Conservation (phyloP, 2,888 invertebrate species). For the Agrilus cyanescens region DNA sequence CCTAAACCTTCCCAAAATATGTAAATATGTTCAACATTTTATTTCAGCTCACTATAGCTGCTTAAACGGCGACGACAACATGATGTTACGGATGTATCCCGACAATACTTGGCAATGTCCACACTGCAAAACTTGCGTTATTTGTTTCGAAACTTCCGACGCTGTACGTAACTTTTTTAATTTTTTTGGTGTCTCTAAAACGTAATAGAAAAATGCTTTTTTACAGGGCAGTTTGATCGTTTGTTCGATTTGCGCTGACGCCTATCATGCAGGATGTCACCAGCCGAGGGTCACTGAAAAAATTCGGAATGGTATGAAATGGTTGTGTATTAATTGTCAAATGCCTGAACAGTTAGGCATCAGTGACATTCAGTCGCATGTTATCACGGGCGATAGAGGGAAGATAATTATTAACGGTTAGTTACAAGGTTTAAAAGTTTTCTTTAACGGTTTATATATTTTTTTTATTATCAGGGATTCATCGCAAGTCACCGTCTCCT, state of each 20-base stretch:
- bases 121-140: conserved; percentile 76
- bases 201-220: conserved; percentile 6
- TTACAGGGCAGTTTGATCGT: conserved; percentile 46
- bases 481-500: not conserved
- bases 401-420: conserved; percentile 6
- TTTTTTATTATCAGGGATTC: not conserved
- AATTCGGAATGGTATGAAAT: conserved; percentile 47
- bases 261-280: conserved; percentile 74
- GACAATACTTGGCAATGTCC: conserved; percentile 79
- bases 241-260: conserved; percentile 75
- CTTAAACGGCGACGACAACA: conserved; percentile 49
- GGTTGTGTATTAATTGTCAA: conserved; percentile 61
- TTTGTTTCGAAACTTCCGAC: conserved; percentile 68
- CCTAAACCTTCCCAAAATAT: not conserved
- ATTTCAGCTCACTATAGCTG: conserved; percentile 54
- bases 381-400: conserved; percentile 19
- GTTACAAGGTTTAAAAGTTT: not conserved
- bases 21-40: conserved; percentile 7
- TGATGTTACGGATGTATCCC: conserved; percentile 49
- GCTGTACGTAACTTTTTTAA: conserved; percentile 43
- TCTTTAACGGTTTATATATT: not conserved
- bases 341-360: conserved; percentile 32
- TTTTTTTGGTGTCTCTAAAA: conserved; percentile 2
- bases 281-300: conserved; percentile 51
- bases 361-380: conserved; percentile 32